A percentile compares a stretch with the other conserved stretches of the same genome.
phyloP scores from a whole-genome alignment of 2,113 vertebrate species.

The Tragelaphus strepsiceros region DNA sequence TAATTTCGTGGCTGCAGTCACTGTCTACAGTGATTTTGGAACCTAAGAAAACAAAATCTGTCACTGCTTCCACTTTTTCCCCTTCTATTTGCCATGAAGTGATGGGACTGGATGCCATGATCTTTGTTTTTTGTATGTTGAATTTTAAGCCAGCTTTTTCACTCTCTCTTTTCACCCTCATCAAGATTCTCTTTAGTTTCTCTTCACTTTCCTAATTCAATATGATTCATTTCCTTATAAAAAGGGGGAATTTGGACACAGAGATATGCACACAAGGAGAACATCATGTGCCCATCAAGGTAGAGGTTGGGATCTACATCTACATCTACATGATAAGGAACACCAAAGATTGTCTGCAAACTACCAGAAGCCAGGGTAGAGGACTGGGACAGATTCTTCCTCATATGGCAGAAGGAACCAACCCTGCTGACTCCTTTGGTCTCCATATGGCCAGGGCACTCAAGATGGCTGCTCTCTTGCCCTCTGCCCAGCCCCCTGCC shows the following conservation, averaged over 20 bases:
- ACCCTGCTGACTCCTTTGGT: background rate
- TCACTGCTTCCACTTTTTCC: background rate
- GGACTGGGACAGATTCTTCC: background rate
- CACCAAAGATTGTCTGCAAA: background rate
- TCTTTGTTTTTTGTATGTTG: background rate
- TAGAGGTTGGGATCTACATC: background rate
- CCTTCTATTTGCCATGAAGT: background rate
- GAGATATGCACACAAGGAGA: background rate
- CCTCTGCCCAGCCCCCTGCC: background rate
- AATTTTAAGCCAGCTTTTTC: background rate
- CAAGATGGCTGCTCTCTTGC: background rate
- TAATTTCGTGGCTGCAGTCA: background rate
- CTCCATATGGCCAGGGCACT: background rate
- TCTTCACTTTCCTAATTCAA: background rate
- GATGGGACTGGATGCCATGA: background rate
- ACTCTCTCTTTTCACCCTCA: background rate
- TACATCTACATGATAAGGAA: background rate
- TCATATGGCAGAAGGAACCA: background rate
- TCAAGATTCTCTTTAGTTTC: background rate
- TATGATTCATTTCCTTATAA: background rate
- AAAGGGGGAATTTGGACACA: background rate
- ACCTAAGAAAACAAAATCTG: background rate
- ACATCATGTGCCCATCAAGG: background rate
- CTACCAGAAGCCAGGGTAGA: background rate
- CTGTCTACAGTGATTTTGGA: background rate